phyloP scores from a whole-genome alignment of 1,140 invertebrate genomes.

The Brachystomella parvula region DNA sequence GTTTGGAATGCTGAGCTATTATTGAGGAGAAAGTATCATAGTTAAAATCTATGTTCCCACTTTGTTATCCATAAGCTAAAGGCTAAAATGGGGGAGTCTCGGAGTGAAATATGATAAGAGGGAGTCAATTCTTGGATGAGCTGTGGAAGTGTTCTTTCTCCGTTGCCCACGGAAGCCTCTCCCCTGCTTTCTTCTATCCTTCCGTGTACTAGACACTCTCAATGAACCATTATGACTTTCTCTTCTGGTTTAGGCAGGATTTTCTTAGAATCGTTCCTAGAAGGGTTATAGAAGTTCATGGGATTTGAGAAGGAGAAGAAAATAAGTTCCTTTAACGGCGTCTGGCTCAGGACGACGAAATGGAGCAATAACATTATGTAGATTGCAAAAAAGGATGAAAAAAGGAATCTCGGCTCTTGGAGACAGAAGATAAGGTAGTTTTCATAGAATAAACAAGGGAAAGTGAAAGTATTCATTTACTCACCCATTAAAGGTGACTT shows the following conservation, averaged over 20 bases:
- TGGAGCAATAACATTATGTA: constrained; percentile 10
- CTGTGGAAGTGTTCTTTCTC: background rate
- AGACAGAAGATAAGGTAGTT: background rate
- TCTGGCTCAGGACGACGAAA: background rate
- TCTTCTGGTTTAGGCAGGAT: too few relatives aligned
- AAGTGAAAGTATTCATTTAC: constrained; percentile 13
- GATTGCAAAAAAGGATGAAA: background rate
- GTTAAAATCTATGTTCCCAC: constrained; percentile 2
- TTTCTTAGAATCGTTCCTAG: too few relatives aligned
- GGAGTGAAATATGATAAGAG: constrained; percentile 6
- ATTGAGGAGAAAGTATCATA: too few relatives aligned
- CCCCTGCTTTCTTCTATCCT: background rate
- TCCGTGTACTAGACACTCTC: background rate
- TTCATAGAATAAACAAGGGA: constrained; percentile 10
- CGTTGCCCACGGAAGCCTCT: background rate
- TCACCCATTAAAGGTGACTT: background rate
- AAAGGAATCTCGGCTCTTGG: background rate
- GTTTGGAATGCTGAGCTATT: too few relatives aligned
- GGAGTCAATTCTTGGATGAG: constrained; percentile 10
- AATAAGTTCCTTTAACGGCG: background rate
- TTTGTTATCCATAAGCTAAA: constrained; percentile 7
- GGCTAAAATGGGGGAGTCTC: background rate
- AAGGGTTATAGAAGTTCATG: too few relatives aligned
- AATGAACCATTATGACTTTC: constrained; percentile 9
- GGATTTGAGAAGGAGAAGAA: background rate